phyloP scores from a whole-genome alignment of 2,797 vertebrate species.

The Megaceryle alcyon region DNA sequence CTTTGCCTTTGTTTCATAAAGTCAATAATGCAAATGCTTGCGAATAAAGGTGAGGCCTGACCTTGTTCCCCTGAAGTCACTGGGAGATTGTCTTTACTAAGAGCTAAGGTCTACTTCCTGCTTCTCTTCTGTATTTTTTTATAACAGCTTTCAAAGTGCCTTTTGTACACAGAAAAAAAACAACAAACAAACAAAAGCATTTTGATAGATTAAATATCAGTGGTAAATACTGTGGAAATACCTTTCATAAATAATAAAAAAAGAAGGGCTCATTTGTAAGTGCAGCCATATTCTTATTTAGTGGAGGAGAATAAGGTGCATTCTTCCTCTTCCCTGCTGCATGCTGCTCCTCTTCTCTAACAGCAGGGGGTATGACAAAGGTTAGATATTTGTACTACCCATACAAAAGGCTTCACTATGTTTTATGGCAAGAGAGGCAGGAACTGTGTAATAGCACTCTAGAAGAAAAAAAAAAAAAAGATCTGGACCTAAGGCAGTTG shows the following conservation, averaged over 20 bases:
- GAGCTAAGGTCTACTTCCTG: neutral
- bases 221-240: neutral
- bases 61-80: neutral
- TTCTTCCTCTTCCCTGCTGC: neutral
- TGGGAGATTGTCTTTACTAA: neutral
- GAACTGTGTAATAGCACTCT: neutral
- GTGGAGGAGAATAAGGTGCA: neutral
- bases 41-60: neutral
- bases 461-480: neutral
- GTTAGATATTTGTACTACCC: neutral
- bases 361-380: neutral
- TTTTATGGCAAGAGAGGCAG: neutral
- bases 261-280: neutral
- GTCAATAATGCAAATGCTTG: slow-evolving; percentile 18
- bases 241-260: neutral
- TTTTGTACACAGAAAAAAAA: neutral
- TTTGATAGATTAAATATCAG: neutral
- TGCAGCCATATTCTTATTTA: accelerated
- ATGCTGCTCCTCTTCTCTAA: neutral
- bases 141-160: neutral
- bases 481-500: neutral
- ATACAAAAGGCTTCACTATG: neutral
- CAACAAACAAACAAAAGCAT: neutral
- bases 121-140: neutral
- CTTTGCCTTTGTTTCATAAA: slow-evolving; percentile 21